phyloP scores from a whole-genome alignment of 2,888 invertebrate genomes.

The Spialia ferax region DNA sequence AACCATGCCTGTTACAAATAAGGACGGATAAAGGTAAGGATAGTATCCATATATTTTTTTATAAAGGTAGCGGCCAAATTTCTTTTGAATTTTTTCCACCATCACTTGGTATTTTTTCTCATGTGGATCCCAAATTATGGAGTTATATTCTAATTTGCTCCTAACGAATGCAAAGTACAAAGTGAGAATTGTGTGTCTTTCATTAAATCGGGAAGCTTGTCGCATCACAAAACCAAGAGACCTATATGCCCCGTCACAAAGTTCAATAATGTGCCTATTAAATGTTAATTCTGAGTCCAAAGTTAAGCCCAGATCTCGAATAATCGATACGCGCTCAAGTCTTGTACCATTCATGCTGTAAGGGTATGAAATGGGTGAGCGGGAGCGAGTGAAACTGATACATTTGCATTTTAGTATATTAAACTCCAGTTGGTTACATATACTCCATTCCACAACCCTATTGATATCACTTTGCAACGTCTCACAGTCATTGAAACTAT shows the following conservation, averaged over 20 bases:
- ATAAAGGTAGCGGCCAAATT: conserved; percentile 28
- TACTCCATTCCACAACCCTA: too few relatives aligned
- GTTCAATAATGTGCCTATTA: neutral
- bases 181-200: neutral
- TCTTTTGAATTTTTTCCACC: conserved; percentile 41
- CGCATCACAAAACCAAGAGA: neutral
- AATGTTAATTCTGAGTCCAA: too few relatives aligned
- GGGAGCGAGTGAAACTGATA: conserved; percentile 10
- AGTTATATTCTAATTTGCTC: conserved; percentile 11
- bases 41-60: conserved; percentile 35
- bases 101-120: conserved; percentile 34
- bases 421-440: neutral
- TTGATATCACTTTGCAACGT: conserved; percentile 25
- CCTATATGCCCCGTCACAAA: neutral
- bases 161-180: conserved; percentile 4
- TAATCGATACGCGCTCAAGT: neutral
- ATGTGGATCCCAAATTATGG: conserved; percentile 8
- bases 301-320: conserved; percentile 11
- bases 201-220: neutral
- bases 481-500: neutral
- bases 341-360: neutral
- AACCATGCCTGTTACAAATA: conserved; percentile 41
- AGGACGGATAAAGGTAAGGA: conserved; percentile 40
- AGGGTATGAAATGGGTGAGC: too few relatives aligned
- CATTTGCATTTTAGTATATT: neutral